These are phyloP conservation scores for Drosophila diplacantha DNA, from an alignment of 2,888 invertebrate genomes.

Conservation along the genomic window DNA sequence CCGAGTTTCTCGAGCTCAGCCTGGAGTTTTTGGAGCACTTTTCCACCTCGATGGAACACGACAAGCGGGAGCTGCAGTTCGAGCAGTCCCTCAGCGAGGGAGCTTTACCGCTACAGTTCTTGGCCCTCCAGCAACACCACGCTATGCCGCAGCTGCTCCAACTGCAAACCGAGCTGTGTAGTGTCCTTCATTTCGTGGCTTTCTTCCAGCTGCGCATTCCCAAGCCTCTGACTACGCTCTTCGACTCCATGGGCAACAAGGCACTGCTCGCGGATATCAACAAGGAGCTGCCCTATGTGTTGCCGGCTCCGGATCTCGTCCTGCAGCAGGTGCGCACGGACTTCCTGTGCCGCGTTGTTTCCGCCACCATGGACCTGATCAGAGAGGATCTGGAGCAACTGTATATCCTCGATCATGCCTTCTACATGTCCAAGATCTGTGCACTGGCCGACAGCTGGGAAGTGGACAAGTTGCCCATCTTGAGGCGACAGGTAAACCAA, in stretches of 20 bases:
- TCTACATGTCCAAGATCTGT: conserved; percentile 86
- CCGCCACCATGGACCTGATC: conserved; percentile 86
- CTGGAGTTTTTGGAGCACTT: conserved; percentile 74
- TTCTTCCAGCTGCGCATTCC: conserved; percentile 86
- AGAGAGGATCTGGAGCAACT: conserved; percentile 80
- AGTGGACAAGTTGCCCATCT: conserved; percentile 84
- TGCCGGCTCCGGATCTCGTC: conserved; percentile 83
- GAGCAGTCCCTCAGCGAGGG: conserved; percentile 76
- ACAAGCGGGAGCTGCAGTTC: conserved; percentile 73
- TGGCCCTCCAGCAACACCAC: conserved; percentile 86
- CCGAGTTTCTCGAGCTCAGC: conserved; percentile 82
- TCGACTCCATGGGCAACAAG: conserved; percentile 84
- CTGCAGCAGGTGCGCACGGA: conserved; percentile 83
- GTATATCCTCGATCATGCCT: conserved; percentile 79
- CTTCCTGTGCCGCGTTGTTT: conserved; percentile 86
- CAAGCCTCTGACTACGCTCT: conserved; percentile 86
- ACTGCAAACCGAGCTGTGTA: conserved; percentile 88
- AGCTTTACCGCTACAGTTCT: conserved; percentile 81
- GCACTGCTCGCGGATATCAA: conserved; percentile 78
- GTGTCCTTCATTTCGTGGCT: conserved; percentile 87
- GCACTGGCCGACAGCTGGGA: conserved; percentile 87
- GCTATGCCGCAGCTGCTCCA: conserved; percentile 87
- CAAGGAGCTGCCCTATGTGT: conserved; percentile 80
- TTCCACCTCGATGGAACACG: conserved; percentile 67
- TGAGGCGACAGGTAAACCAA: conserved; percentile 85